phyloP scores from a whole-genome alignment of 2,113 vertebrate species.

The Proteles cristata region DNA sequence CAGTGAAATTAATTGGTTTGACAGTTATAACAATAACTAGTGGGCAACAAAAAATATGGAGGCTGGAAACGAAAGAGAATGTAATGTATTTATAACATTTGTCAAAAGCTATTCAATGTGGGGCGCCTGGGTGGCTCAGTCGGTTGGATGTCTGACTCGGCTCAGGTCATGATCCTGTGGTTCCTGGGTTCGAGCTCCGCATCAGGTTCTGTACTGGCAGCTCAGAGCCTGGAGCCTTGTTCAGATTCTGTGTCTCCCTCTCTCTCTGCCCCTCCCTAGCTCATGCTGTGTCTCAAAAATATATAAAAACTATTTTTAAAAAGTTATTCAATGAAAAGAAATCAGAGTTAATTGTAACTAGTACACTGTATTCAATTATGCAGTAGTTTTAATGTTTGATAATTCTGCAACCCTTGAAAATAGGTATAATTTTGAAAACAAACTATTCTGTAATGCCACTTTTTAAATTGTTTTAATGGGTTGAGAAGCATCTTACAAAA shows the following conservation, averaged over 20 bases:
- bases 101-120: not conserved
- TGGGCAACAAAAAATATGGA: not conserved
- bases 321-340: not conserved
- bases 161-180: too few species aligned
- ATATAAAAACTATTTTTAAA: too few species aligned
- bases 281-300: too few species aligned
- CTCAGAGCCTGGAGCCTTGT: too few species aligned
- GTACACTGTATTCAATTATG: not conserved
- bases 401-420: not conserved
- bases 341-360: not conserved
- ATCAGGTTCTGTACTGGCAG: too few species aligned
- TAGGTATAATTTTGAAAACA: not conserved
- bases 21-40: not conserved
- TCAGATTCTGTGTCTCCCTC: too few species aligned
- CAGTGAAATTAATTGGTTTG: slow-evolving; percentile 31
- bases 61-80: not conserved
- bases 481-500: not conserved
- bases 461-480: not conserved
- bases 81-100: not conserved
- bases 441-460: not conserved
- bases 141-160: too few species aligned
- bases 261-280: too few species aligned
- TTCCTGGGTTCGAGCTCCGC: too few species aligned
- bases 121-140: too few species aligned
- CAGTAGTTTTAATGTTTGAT: not conserved